phyloP scores from a whole-genome alignment of 2,113 vertebrate species.

The Oncorhynchus nerka region DNA sequence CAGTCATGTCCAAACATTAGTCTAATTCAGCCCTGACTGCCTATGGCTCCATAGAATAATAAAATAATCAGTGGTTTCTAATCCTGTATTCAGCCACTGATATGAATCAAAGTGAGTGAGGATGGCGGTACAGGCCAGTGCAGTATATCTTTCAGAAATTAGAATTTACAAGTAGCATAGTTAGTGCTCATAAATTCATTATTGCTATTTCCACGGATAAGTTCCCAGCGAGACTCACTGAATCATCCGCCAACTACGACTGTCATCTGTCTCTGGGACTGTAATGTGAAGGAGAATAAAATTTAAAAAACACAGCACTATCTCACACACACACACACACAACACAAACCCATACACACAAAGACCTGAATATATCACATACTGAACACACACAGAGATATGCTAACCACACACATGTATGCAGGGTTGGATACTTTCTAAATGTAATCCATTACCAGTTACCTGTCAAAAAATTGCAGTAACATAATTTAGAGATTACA shows the following conservation, averaged over 20 bases:
- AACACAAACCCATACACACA: neutral
- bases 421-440: too few species aligned
- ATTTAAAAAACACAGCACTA: constrained; percentile 46
- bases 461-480: too few species aligned
- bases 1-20: constrained; percentile 38
- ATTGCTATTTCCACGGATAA: constrained; percentile 16
- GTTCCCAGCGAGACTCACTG: neutral
- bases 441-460: too few species aligned
- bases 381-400: neutral
- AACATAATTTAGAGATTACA: too few species aligned
- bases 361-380: neutral
- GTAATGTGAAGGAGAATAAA: constrained; percentile 20
- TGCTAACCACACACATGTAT: neutral
- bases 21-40: constrained; percentile 39
- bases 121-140: constrained; percentile 2
- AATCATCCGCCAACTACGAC: constrained; percentile 23
- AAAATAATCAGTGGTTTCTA: constrained; percentile 28
- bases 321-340: neutral
- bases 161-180: constrained; percentile 26
- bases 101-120: constrained; percentile 32
- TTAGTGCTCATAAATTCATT: constrained; percentile 36
- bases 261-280: constrained; percentile 18
- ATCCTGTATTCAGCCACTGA: constrained; percentile 9
- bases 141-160: constrained; percentile 31
- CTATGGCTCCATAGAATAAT: constrained; percentile 22